Base-by-base conservation (phyloP, 2,113 vertebrate genomes). In the Taurulus bubalis region DNA sequence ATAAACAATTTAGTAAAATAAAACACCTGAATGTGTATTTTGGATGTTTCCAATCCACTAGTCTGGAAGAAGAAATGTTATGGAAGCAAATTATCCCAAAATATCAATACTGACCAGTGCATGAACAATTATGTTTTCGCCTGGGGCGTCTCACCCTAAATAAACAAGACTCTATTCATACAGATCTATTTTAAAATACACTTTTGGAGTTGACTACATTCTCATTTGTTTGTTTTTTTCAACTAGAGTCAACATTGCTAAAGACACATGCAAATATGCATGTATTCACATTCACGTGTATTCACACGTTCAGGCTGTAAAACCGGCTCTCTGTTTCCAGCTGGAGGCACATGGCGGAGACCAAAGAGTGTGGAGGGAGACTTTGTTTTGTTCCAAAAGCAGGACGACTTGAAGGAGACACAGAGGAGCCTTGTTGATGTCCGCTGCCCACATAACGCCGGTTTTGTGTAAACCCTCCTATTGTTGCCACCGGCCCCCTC, bases 341-440 rank as follows among this genome's bases (percentile, higher is more conserved):
- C 85, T 77, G 80, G 59, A 40, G 75, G 79, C 75, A 30, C 75
- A 85, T 81, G 49, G 15, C n/a, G 67, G 63, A 89, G 77, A 79
- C 74, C 75, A 83, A 72, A 75, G 73, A 22, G 64, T 83, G 85
- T 77, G 85, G 85, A 75, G 77, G 86, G 84, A 82, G 79, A 72
- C 70, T 18, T 71, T 91, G 92, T 91, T 90, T 90, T 87, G 74
- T 85, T 87, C 85, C 87, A 77, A 92, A 82, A 90, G 80, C 75
- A 79, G 90, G 80, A 85, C 38, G 38, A 73, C 82, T 89, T 71
- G 80, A 62, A 76, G 79, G 83, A 82, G 84, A 92, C 92, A 95
- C 87, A 95, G 92, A 92, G 75, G 87, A 86, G 86, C 92, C 88
- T 93, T 95, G 92, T 95, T 90, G 87, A 86, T 34, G 67, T 55